Conservation (phyloP, 2,113 vertebrate genomes). For the Sorex araneus region DNA sequence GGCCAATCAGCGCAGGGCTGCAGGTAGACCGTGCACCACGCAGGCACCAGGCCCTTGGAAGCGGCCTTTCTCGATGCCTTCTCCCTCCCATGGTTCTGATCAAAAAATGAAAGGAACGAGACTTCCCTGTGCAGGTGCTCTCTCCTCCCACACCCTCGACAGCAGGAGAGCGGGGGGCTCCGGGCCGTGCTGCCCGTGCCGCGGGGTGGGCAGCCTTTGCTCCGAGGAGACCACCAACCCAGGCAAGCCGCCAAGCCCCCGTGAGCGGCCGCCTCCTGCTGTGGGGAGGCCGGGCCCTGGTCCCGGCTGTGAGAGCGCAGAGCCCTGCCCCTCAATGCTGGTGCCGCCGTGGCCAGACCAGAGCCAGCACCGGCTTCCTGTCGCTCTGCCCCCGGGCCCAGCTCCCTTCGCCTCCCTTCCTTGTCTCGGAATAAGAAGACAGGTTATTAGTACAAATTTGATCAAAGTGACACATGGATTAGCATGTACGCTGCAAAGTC, state of each 20-base stretch:
- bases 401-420: constrained; percentile 62
- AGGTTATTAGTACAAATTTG: constrained; percentile 91
- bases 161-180: too few relatives aligned
- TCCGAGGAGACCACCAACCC: too few relatives aligned
- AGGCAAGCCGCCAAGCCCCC: too few relatives aligned
- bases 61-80: background rate
- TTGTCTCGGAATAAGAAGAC: constrained; percentile 84
- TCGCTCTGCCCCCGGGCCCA: background rate
- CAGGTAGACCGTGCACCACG: background rate
- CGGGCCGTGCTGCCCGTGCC: too few relatives aligned
- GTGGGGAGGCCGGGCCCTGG: too few relatives aligned
- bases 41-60: background rate
- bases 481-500: constrained; percentile 87
- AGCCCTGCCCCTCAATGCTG: background rate
- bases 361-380: background rate
- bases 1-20: too few relatives aligned
- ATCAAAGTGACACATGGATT: constrained; percentile 91
- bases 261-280: background rate
- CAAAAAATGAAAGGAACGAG: constrained; percentile 46
- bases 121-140: background rate
- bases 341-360: background rate
- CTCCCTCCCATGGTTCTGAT: background rate
- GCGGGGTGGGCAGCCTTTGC: too few relatives aligned
- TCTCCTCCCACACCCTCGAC: background rate
- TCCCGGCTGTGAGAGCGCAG: background rate